Conservation (phyloP, 2,888 invertebrate genomes). For the Ectemnius cavifrons region DNA sequence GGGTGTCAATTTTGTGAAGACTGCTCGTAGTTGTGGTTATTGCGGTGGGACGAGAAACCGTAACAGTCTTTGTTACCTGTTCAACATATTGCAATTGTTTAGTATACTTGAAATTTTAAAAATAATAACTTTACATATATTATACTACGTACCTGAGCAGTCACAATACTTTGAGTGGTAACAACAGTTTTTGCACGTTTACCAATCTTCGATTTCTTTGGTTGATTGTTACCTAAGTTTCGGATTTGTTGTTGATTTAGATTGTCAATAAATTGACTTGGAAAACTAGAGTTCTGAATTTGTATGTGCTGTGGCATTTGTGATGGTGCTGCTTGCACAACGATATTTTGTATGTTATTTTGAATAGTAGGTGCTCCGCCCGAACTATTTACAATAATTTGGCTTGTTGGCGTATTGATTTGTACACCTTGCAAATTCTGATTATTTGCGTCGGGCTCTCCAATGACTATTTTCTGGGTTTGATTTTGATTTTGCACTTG, state of each 20-base stretch:
- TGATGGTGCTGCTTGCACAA: constrained; percentile 75
- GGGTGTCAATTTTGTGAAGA: constrained; percentile 64
- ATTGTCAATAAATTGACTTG: constrained; percentile 76
- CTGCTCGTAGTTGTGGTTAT: constrained; percentile 59
- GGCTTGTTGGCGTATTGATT: constrained; percentile 76
- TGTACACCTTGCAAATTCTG: constrained; percentile 75
- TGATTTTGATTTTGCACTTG: constrained; percentile 70
- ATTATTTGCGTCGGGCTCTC: constrained; percentile 71
- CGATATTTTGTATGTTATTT: constrained; percentile 77
- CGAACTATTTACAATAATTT: constrained; percentile 76
- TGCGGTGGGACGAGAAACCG: constrained; percentile 63
- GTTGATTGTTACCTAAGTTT: constrained; percentile 67
- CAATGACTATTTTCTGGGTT: constrained; percentile 76
- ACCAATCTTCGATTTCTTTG: constrained; percentile 72
- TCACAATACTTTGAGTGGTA: constrained; percentile 64
- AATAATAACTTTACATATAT: constrained; percentile 1
- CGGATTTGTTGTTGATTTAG: constrained; percentile 76
- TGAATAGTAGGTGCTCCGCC: constrained; percentile 77
- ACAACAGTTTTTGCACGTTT: constrained; percentile 68
- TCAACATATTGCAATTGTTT: constrained; percentile 34
- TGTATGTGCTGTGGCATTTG: constrained; percentile 77
- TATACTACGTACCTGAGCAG: constrained; percentile 51
- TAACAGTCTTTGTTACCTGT: constrained; percentile 67
- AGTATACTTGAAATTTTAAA: constrained; percentile 7
- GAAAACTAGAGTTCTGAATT: constrained; percentile 76